A percentile compares a stretch with the other conserved stretches of the same genome.
These are phyloP conservation scores for Trachelipus rathkii DNA, from an alignment of 1,140 invertebrate genomes.

Conservation along the genomic window DNA sequence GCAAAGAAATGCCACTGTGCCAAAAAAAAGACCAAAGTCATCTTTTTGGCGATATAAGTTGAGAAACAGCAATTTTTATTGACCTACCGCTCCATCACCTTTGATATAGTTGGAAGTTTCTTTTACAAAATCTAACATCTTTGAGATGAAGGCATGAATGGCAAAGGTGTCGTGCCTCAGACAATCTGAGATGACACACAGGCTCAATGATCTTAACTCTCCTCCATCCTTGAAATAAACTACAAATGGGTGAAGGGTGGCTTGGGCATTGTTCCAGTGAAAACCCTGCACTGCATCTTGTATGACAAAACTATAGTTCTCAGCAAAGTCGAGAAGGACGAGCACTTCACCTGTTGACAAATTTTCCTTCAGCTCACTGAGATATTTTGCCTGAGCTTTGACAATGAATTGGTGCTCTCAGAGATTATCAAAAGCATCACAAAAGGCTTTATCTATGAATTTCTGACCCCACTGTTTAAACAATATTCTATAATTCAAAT, in stretches of 20 bases:
- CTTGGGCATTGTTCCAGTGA: constrained; percentile 35
- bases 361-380: no score
- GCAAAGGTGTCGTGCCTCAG: not conserved
- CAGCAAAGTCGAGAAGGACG: not conserved
- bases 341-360: no score
- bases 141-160: not conserved
- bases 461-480: no score
- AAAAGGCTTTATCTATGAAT: no score
- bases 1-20: not conserved
- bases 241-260: constrained; percentile 36
- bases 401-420: no score
- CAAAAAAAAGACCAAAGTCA: not conserved
- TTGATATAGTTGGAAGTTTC: not conserved
- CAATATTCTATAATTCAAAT: no score
- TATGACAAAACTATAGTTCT: constrained; percentile 16
- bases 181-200: not conserved
- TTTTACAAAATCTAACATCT: not conserved
- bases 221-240: not conserved
- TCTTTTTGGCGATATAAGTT: constrained; percentile 9
- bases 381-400: no score
- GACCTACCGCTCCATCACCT: not conserved
- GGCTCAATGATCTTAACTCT: not conserved
- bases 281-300: constrained; percentile 26
- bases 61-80: constrained; percentile 13
- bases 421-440: no score